Conservation (phyloP, 2,113 vertebrate species). For the Ginglymostoma cirratum region DNA sequence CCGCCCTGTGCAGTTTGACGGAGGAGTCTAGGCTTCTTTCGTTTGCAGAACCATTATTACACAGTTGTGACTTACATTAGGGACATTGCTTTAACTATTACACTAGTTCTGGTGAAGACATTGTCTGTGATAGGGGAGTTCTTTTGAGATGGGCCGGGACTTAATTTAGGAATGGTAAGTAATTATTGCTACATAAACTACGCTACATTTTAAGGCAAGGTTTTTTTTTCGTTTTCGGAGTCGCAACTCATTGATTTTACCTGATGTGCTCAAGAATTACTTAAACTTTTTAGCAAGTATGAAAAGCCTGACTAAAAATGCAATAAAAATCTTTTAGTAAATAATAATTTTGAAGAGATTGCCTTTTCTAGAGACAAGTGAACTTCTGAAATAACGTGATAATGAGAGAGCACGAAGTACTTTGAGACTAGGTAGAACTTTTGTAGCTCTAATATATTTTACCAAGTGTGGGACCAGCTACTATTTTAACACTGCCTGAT, state of each 20-base stretch:
- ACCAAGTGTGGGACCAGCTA: neutral
- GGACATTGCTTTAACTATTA: neutral
- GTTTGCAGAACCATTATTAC: neutral
- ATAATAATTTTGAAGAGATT: neutral
- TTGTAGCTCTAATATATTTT: neutral
- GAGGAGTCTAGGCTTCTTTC: neutral
- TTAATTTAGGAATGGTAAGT: neutral
- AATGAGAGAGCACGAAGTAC: neutral
- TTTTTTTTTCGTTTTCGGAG: neutral
- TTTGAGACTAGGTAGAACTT: neutral
- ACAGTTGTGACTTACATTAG: neutral
- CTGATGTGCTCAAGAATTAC: neutral
- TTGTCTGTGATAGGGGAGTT: neutral
- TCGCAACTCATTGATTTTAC: neutral
- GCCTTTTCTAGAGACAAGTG: neutral
- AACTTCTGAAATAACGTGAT: neutral
- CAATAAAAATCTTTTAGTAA: neutral
- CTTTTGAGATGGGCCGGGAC: neutral
- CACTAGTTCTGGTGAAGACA: neutral
- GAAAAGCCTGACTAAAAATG: neutral
- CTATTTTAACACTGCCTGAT: neutral
- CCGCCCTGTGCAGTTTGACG: neutral
- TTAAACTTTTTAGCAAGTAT: neutral
- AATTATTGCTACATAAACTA: neutral
- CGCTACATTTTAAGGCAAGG: neutral